Evolutionary conservation across 2,113 vertebrate genomes (phyloP), one percentile per base, ranked within the genome.

Genomic region (Brachionichthys hirsutus): DNA sequence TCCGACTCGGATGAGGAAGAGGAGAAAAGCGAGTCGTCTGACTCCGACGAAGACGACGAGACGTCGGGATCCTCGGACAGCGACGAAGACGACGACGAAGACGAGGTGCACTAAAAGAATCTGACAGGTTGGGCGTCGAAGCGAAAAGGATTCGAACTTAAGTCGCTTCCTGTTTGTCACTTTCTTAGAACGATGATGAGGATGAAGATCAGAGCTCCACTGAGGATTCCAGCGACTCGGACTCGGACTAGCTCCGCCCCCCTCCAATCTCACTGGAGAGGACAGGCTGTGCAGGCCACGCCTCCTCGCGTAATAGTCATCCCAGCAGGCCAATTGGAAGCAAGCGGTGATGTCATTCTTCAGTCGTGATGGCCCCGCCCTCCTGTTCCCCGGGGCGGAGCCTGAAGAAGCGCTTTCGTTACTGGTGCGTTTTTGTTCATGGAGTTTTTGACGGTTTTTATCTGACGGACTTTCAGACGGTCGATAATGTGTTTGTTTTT

Each of bases 41-140:
- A 91, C 48, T 90, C 89, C 0, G 89, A 91, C 1, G 89, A 92
- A 10, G 90, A 92, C 0, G 90, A 92, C 0, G 90, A 91, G 58
- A 87, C 91, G 0, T 89, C 90, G 0, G 89, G 87, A 56, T 86
- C 75, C 59, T 73, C 75, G 0, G 91, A 92, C 72, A 92, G 90
- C 15, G 89, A 89, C 0, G 85, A 83, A 0, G 88, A 89, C 0
- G 87, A 89, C 0, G 85, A 83, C 0, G 88, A 89, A 0, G 87
- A 89, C 0, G 85, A 88, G 81, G 87, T 87, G 41, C 40, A 10
- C n/a, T n/a, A n/a, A n/a, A n/a, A n/a, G n/a, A n/a, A n/a, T n/a
- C n/a, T n/a, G 24, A 30, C 24, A 30, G 24, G 4, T 30, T 30
- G 3, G n/a, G n/a, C n/a, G n/a, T n/a, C n/a, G n/a, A n/a, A n/a